Evolutionary conservation across 2,113 vertebrate genomes (phyloP), one percentile per base, ranked within the genome.

Genomic region (Rhegmatorhina hoffmannsi): DNA sequence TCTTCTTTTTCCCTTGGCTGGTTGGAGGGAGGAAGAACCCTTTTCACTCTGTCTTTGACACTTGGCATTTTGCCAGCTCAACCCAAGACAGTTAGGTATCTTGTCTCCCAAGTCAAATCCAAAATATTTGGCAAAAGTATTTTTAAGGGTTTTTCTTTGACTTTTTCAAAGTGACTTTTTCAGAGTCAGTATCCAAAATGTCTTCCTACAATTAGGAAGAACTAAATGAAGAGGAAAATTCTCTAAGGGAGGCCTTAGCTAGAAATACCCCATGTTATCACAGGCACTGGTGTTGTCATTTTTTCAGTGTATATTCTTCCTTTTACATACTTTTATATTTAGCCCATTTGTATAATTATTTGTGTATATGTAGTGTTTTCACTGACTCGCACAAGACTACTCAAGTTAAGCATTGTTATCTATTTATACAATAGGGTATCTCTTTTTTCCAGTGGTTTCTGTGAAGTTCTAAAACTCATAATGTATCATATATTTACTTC

Each of bases 281-380:
- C 23, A 44, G 34, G 2, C 5, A 56, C 17, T 74, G 7, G 4
- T 53, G 7, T 15, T 29, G 3, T 3, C 0, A 0, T 10, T n/a
- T 29, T 91, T 59, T 59, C 24, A 38, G 5, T 26, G 11, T 14
- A 20, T 21, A 23, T 9, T 38, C 7, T 14, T 38, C 3, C 38
- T 66, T 77, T 69, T 74, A 40, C 24, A 28, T 66, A 11, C 5
- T 43, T 73, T 26, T 44, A 20, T 58, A 25, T 78, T 31, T 26
- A 59, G 23, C 16, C 24, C 4, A 20, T 43, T 64, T 69, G 4
- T 56, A 47, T 20, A 78, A 43, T 60, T 46, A 49, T 4, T 49
- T 33, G 6, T 17, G 5, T 31, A 50, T 29, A 26, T 26, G 16
- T 17, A 64, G 6, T 58, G 6, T 63, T 84, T 87, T 93, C 60